Base-by-base conservation (phyloP, 2,113 vertebrate genomes). In the Rutilus rutilus region DNA sequence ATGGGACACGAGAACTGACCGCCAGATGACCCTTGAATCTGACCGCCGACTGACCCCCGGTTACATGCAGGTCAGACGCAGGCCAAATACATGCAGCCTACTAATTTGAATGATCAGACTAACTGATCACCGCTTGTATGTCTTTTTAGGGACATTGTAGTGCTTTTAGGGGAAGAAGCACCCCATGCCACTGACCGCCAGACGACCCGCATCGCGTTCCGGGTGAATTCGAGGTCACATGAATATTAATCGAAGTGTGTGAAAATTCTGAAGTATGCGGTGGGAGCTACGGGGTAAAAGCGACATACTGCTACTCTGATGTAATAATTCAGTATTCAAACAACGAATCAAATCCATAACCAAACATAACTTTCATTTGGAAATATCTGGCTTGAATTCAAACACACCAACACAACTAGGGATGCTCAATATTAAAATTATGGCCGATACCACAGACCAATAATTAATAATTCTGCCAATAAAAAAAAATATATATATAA, bases 1-100 rank as follows among this genome's bases (percentile, higher is more conserved):
- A 84, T 79, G 71, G 76, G 76, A 73, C 57, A 74, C 2, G 89
- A 92, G 92, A 89, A 92, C 83, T 91, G 92, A 69, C 80, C 80
- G 27, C 69, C 39, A 54, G 45, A 33, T 54, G 80, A 82, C 80
- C 64, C 64, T 27, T n/a, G 27, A 23, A 50, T 69, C 45, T 82
- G 80, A 82, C 80, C 47, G 52, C 15, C 15, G 47, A 82, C 42
- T 79, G 86, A 87, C 52, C 86, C 86, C 83, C 7, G 54, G 64
- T 75, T 85, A 83, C 85, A 78, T 23, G 73, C 78, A 85, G 83
- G 83, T 87, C 88, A 87, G 86, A 83, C 42, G 2, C 62, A 74
- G 88, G 86, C 69, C 88, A 87, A 89, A 85, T 78, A 81, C 78
- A 87, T 52, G 21, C 25, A 36, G n/a, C 82, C 65, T 75, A 73